These are phyloP conservation scores for Vanessa tameamea DNA, from an alignment of 1,140 invertebrate species.

Conservation along the genomic window DNA sequence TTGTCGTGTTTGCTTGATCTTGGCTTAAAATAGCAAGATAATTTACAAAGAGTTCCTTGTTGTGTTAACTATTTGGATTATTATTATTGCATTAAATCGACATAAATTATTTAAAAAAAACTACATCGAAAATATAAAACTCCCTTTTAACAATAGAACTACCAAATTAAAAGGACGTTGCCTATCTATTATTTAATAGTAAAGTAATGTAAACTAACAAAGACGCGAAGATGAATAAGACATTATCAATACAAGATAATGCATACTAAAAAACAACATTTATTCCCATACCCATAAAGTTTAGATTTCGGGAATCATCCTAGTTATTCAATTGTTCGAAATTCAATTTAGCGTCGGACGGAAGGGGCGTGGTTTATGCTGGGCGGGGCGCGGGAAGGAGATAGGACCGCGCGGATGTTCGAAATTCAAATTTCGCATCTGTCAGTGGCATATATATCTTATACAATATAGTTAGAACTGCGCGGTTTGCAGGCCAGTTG, in stretches of 20 bases:
- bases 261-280: constrained; percentile 2
- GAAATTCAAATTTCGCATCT: constrained; percentile 65
- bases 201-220: not conserved
- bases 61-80: too few relatives aligned
- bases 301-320: constrained; percentile 35
- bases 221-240: not conserved
- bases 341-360: constrained; percentile 67
- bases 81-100: too few relatives aligned
- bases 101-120: not conserved
- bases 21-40: too few relatives aligned
- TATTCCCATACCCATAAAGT: constrained; percentile 32
- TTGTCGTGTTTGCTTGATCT: too few relatives aligned
- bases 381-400: constrained; percentile 69
- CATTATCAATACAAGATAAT: constrained; percentile 8
- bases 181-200: not conserved
- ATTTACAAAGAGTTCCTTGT: too few relatives aligned
- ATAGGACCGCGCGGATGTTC: constrained; percentile 67
- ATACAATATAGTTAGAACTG: constrained; percentile 11
- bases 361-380: constrained; percentile 66
- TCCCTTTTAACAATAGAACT: not conserved
- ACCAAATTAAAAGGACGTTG: not conserved
- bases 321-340: constrained; percentile 57
- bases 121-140: not conserved
- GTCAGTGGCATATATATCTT: constrained; percentile 34
- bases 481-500: constrained; percentile 4